Percentiles rank a stretch among this genome's conserved stretches.
Evolutionary conservation across 2,113 vertebrate species (phyloP).

Genomic region (Chionodraco myersi): DNA sequence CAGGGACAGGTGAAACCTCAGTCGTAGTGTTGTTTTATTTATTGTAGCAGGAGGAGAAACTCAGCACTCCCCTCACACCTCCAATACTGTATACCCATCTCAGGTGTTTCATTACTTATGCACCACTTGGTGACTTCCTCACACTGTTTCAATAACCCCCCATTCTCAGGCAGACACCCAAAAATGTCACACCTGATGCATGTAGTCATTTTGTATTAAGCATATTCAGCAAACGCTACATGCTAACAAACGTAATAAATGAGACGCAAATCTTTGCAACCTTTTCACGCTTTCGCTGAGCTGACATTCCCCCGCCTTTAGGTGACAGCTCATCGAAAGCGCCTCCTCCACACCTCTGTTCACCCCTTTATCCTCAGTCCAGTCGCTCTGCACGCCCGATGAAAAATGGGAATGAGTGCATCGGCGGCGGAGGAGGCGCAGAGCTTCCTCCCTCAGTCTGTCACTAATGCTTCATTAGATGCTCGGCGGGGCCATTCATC

Average conservation of each 20-base stretch:
- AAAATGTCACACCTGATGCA: conserved; percentile 55
- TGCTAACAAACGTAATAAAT: conserved; percentile 67
- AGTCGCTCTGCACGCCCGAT: conserved; percentile 17
- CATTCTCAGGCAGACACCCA: conserved; percentile 37
- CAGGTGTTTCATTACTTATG: conserved; percentile 24
- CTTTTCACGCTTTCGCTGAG: conserved; percentile 55
- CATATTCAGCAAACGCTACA: conserved; percentile 55
- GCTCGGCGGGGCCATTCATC: conserved; percentile 63
- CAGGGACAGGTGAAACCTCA: background rate
- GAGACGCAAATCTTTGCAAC: conserved; percentile 34
- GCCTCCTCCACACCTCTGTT: conserved; percentile 42
- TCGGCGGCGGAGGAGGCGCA: conserved; percentile 41
- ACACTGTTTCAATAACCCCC: conserved; percentile 17
- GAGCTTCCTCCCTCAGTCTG: conserved; percentile 53
- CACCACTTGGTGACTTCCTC: conserved; percentile 26
- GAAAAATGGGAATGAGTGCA: conserved; percentile 55
- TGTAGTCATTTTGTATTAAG: conserved; percentile 36
- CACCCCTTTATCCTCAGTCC: conserved; percentile 62
- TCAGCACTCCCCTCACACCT: background rate
- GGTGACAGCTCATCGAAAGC: conserved; percentile 27
- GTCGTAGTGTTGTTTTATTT: background rate
- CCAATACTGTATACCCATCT: background rate
- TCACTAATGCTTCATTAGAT: conserved; percentile 77
- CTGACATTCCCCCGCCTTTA: conserved; percentile 47
- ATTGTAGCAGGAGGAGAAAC: background rate